Conservation (phyloP, 1,140 invertebrate genomes). For the Lithobius niger region DNA sequence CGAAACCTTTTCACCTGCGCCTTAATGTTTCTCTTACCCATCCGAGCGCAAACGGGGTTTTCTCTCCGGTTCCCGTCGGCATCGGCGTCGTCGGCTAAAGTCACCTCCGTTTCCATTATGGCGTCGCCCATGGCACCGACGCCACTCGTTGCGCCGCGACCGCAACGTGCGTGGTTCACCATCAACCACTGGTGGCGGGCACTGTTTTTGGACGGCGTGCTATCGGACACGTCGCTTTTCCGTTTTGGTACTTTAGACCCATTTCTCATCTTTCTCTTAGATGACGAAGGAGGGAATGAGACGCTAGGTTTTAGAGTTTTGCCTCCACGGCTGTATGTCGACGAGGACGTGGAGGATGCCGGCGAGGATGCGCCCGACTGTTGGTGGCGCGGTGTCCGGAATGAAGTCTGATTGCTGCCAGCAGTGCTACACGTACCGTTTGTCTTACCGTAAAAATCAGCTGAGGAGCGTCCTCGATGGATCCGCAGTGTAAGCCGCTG, state of each 20-base stretch:
- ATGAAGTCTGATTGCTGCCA: conserved; percentile 12
- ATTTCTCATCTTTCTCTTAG: conserved; percentile 2
- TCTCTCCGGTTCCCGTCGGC: conserved; percentile 10
- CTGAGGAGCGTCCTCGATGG: conserved; percentile 52
- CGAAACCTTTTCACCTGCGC: conserved; percentile 68
- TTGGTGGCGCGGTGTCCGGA: no score
- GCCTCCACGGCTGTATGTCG: no score
- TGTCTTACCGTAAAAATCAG: conserved; percentile 21
- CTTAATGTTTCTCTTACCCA: conserved; percentile 74
- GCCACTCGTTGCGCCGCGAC: no score
- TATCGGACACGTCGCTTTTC: neutral
- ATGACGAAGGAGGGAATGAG: conserved; percentile 8
- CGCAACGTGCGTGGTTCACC: neutral
- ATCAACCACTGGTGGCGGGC: conserved; percentile 1
- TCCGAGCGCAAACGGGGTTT: conserved; percentile 39
- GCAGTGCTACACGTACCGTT: conserved; percentile 8
- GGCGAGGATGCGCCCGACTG: no score
- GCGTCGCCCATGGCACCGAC: no score
- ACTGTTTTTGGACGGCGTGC: neutral
- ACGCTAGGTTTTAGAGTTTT: conserved; percentile 2
- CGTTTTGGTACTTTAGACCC: neutral
- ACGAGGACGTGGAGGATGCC: no score
- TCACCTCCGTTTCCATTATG: neutral
- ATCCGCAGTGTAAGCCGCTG: conserved; percentile 80
- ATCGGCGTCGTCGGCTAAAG: conserved; percentile 15